phyloP scores from a whole-genome alignment of 2,888 invertebrate genomes.

The Empis stercorea region DNA sequence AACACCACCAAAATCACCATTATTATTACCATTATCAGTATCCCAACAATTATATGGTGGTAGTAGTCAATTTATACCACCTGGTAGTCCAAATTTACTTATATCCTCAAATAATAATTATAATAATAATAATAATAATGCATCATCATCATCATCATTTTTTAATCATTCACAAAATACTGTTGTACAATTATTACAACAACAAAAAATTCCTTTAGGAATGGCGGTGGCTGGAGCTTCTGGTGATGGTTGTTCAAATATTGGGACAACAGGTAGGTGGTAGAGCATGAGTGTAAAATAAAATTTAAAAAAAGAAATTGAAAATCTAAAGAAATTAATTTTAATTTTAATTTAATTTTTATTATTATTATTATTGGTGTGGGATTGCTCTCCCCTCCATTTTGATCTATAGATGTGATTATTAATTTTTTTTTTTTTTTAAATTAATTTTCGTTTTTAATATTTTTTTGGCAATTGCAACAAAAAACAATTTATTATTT shows the following conservation, averaged over 20 bases:
- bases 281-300: constrained; percentile 29
- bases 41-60: constrained; percentile 4
- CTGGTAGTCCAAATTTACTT: constrained; percentile 29
- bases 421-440: not conserved
- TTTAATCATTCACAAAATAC: constrained; percentile 7
- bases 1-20: constrained; percentile 11
- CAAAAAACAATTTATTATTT: no score
- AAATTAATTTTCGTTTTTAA: not conserved
- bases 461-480: not conserved
- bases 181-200: constrained; percentile 6
- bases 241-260: constrained; percentile 27
- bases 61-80: no score
- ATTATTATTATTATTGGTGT: not conserved
- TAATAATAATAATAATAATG: no score
- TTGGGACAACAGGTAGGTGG: constrained; percentile 31
- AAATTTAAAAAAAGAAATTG: not conserved
- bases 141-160: no score
- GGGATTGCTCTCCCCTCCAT: no score
- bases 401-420: no score
- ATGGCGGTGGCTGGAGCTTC: constrained; percentile 18
- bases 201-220: constrained; percentile 16
- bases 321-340: not conserved
- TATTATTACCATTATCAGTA: constrained; percentile 11
- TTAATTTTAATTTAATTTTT: not conserved
- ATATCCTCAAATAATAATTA: constrained; percentile 22